These are phyloP conservation scores for Chaenogobius annularis DNA, from an alignment of 2,113 vertebrate species.

Conservation along the genomic window DNA sequence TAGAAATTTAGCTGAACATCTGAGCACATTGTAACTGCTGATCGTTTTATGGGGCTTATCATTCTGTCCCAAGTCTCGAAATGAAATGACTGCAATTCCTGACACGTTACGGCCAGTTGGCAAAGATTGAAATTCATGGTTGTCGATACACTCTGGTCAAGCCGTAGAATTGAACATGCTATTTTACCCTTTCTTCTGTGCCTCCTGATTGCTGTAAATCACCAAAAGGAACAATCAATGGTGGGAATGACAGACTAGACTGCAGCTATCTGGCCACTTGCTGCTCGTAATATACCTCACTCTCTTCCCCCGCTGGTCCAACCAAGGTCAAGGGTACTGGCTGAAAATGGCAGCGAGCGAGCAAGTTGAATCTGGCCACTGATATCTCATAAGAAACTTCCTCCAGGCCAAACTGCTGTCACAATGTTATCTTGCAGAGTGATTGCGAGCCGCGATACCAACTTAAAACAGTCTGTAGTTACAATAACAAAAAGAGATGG, in stretches of 20 bases:
- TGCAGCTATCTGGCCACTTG: constrained; percentile 25
- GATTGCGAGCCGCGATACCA: background rate
- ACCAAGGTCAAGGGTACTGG: constrained; percentile 62
- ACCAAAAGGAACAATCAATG: constrained; percentile 57
- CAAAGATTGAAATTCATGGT: constrained; percentile 36
- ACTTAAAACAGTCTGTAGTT: constrained; percentile 1
- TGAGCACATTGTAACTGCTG: background rate
- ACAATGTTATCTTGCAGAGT: constrained; percentile 13
- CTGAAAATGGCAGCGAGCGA: constrained; percentile 26
- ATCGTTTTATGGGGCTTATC: background rate
- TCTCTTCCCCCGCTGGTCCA: constrained; percentile 22
- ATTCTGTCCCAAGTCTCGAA: constrained; percentile 12
- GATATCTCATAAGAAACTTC: constrained; percentile 41
- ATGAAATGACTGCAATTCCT: constrained; percentile 33
- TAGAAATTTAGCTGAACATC: constrained; percentile 3
- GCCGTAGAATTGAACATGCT: background rate
- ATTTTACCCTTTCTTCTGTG: constrained; percentile 9
- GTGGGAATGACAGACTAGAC: constrained; percentile 34
- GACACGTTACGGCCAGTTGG: constrained; percentile 31
- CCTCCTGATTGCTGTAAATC: constrained; percentile 64
- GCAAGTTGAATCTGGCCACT: constrained; percentile 44
- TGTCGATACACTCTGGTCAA: background rate
- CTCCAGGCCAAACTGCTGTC: constrained; percentile 2
- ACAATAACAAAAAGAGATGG: background rate
- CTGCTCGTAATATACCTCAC: constrained; percentile 11